phyloP scores from a whole-genome alignment of 2,113 vertebrate genomes.

The Pseudolaguvia tuberculata region DNA sequence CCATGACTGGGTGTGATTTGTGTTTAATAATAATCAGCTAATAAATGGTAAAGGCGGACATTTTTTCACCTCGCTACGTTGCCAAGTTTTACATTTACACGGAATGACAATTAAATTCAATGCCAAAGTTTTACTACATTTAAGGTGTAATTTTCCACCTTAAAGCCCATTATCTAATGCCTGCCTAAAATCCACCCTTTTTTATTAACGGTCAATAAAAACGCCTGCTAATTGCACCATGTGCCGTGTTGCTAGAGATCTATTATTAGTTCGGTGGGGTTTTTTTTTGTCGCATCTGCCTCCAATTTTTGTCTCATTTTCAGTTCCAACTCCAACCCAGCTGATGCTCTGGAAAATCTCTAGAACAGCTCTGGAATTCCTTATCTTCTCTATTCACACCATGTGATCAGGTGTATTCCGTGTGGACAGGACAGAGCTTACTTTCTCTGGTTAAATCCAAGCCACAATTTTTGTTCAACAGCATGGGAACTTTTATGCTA shows the following conservation, averaged over 20 bases:
- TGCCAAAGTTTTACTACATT: slow-evolving; percentile 9
- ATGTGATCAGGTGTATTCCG: neutral
- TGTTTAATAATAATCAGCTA: slow-evolving; percentile 3
- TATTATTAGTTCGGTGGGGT: neutral
- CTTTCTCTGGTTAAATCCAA: too few species aligned
- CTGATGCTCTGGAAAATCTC: neutral
- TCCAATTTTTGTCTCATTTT: neutral
- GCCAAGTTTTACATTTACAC: slow-evolving; percentile 1
- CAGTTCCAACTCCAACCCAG: neutral
- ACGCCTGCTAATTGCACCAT: slow-evolving; percentile 1
- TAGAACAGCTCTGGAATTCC: too few species aligned
- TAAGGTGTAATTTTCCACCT: neutral
- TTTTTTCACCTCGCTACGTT: neutral
- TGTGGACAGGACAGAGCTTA: neutral
- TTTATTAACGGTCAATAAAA: neutral
- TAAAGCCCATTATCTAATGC: neutral
- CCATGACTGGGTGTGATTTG: neutral
- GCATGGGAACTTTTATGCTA: too few species aligned
- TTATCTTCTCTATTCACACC: neutral
- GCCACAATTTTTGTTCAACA: neutral
- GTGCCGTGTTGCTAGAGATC: neutral
- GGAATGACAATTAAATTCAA: neutral
- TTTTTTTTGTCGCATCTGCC: neutral
- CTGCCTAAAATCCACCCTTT: neutral
- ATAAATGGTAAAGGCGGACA: neutral